A percentile compares a stretch with the other conserved stretches of the same genome.
These are phyloP conservation scores for Planococcus citri DNA, from an alignment of 1,140 invertebrate species.

Conservation along the genomic window DNA sequence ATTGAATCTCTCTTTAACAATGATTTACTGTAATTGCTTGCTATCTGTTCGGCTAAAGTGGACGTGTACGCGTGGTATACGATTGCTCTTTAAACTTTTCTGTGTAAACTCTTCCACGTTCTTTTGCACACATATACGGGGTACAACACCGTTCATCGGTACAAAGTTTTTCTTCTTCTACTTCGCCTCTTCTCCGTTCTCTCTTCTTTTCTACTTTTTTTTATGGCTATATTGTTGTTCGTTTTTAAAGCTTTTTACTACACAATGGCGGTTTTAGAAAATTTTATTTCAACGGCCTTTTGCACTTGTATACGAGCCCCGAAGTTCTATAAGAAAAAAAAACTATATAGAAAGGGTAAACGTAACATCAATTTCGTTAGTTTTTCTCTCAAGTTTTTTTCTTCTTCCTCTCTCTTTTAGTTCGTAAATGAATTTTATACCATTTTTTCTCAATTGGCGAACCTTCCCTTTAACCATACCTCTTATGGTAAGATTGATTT, in stretches of 20 bases:
- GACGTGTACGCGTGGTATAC: slow-evolving; percentile 5
- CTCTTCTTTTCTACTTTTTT: not conserved
- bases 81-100: slow-evolving; percentile 3
- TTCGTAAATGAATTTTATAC: not conserved
- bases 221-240: slow-evolving; percentile 3
- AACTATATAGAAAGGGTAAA: not conserved
- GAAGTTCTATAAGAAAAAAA: too few species aligned
- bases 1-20: slow-evolving; percentile 18
- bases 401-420: not conserved
- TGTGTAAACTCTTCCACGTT: slow-evolving; percentile 6
- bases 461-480: not conserved
- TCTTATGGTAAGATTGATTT: not conserved
- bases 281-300: not conserved
- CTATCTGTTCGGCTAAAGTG: slow-evolving; percentile 17
- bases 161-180: not conserved
- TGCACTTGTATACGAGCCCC: not conserved
- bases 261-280: slow-evolving; percentile 6
- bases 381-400: not conserved
- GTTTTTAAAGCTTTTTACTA: slow-evolving; percentile 4
- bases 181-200: too few species aligned
- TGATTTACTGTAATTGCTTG: slow-evolving; percentile 20
- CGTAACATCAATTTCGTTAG: not conserved
- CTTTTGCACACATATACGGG: not conserved
- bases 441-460: not conserved
- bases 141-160: not conserved